Evolutionary conservation across 2,113 vertebrate species (phyloP).

Genomic region (Microcebus lehilahytsara): DNA sequence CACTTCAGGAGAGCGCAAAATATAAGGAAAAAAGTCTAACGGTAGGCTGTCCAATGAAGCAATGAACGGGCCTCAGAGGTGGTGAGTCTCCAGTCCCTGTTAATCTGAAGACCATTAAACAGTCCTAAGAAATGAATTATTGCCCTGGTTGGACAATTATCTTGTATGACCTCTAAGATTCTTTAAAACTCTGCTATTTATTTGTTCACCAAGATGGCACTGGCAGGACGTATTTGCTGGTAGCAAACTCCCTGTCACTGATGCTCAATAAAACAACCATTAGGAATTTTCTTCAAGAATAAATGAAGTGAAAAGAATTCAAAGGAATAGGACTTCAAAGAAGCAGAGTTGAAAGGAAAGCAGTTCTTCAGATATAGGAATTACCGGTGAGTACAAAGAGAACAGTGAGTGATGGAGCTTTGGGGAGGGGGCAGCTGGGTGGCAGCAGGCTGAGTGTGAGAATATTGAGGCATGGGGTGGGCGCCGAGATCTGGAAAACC

Average conservation of each 20-base stretch:
- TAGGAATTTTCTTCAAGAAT: constrained; percentile 50
- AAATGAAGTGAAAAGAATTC: constrained; percentile 67
- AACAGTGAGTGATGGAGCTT: not conserved
- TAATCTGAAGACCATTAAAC: not conserved
- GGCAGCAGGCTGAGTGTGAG: not conserved
- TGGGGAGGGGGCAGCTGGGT: not conserved
- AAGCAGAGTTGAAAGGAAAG: constrained; percentile 67
- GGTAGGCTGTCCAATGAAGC: not conserved
- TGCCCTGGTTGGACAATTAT: not conserved
- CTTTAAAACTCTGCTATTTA: not conserved
- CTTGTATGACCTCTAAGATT: not conserved
- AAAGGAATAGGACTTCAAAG: constrained; percentile 74
- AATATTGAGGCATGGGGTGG: not conserved
- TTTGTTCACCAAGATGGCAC: not conserved
- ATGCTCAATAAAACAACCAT: constrained; percentile 34
- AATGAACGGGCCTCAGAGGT: not conserved
- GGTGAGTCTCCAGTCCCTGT: not conserved
- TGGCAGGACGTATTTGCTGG: not conserved
- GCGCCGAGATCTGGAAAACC: not conserved
- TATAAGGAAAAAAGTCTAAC: not conserved
- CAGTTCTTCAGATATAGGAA: constrained; percentile 54
- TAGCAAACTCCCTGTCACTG: not conserved
- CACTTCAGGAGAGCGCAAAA: not conserved
- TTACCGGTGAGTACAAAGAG: constrained; percentile 53
- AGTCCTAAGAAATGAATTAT: not conserved